Evolutionary conservation across 2,888 invertebrate species (phyloP), one percentile per base, ranked within the genome.

Genomic region (Pelosia muscerda): DNA sequence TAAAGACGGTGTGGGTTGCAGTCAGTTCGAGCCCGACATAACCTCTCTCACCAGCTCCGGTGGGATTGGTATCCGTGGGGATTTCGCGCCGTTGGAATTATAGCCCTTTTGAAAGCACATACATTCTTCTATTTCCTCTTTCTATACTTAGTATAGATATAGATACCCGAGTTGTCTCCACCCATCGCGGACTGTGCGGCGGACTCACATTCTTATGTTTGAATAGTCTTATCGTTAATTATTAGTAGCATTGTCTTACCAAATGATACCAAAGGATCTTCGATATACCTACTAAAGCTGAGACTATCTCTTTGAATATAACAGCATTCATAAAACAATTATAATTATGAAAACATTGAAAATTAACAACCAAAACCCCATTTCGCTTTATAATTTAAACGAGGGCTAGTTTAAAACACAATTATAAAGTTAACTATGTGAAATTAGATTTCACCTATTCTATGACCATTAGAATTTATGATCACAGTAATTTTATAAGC

Each of bases 381-480:
- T 53, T 53, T 6, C 10, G 26, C n/a, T 53, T 53, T 62, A 59
- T 59, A 19, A 59, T 2, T 38, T 38, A 59, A 34, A 59, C 19
- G 34, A 38, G 9, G 19, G 4, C 19, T 38, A 4, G 19, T 59
- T 59, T 59, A 59, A 2, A 38, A 4, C 59, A 25, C n/a, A n/a
- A n/a, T n/a, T 22, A 23, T 49, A n/a, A 49, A 59, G 34, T 59
- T 59, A 59, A 59, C 38, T 38, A 62, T 22, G 22, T 62, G 26
- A 62, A 49, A 49, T 62, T 49, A 49, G 49, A 62, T 49, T 62
- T 62, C 49, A 22, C 49, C 38, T 28, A 22, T 26, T 62, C 49
- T 22, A 28, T 28, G 28, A 53, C n/a, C n/a, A 53, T 28, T 62
- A 49, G 53, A 62, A 62, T 26, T 53, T 22, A 62, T 59, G 4